These are phyloP conservation scores for Euzetes globulus DNA, from an alignment of 2,888 invertebrate genomes.

Conservation along the genomic window DNA sequence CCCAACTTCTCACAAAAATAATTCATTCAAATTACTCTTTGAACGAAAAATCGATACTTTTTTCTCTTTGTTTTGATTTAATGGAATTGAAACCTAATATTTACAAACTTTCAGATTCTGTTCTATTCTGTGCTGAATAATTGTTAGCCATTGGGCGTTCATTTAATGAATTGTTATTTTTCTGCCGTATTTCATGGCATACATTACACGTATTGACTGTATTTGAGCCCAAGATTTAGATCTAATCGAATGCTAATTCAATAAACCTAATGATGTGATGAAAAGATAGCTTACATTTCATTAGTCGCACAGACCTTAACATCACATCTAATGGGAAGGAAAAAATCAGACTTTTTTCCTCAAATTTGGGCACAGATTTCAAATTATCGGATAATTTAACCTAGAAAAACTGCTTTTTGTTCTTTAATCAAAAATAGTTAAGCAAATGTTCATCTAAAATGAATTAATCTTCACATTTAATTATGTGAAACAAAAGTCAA, in stretches of 20 bases:
- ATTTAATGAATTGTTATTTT: not conserved
- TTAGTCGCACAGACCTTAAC: not conserved
- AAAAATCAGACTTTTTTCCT: not conserved
- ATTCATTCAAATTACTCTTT: not conserved
- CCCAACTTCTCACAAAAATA: not conserved
- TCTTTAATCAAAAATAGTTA: too few species aligned
- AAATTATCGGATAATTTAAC: too few species aligned
- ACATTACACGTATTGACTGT: too few species aligned
- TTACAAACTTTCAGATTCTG: too few species aligned
- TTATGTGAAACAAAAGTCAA: too few species aligned
- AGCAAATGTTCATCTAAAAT: too few species aligned
- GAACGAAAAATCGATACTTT: too few species aligned
- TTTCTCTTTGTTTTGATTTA: too few species aligned
- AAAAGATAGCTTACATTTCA: not conserved
- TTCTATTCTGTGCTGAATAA: not conserved
- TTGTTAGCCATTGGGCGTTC: not conserved
- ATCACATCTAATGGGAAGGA: not conserved
- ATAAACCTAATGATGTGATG: not conserved
- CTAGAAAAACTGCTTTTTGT: too few species aligned
- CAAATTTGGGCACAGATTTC: too few species aligned
- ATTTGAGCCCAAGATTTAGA: not conserved
- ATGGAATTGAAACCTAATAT: too few species aligned
- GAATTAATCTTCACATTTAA: too few species aligned
- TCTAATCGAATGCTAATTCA: conserved; percentile 5
- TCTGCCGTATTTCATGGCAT: not conserved